phyloP scores from a whole-genome alignment of 2,113 vertebrate species.

The Rhizomys pruinosus region DNA sequence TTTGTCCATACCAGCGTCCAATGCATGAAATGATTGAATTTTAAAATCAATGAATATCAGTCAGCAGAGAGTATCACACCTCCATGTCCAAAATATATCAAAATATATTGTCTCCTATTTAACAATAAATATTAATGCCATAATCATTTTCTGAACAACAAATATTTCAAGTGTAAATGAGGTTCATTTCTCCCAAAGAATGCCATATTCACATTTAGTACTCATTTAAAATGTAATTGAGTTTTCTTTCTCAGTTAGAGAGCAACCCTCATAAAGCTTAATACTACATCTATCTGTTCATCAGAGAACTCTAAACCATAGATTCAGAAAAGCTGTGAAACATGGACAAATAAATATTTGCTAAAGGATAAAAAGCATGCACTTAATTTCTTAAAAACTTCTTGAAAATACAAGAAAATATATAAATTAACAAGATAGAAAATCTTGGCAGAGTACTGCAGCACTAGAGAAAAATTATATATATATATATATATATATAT shows the following conservation, averaged over 20 bases:
- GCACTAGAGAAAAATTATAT: background rate
- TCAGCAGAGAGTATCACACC: too few species aligned
- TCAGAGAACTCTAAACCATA: background rate
- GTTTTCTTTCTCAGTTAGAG: background rate
- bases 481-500: too few species aligned
- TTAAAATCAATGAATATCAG: too few species aligned
- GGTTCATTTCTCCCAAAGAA: background rate
- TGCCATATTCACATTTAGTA: background rate
- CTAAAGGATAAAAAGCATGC: background rate
- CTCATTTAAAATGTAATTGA: too few species aligned
- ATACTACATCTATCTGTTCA: background rate
- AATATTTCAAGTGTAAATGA: too few species aligned
- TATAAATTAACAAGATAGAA: background rate
- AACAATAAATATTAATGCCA: too few species aligned
- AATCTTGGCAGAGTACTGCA: too few species aligned
- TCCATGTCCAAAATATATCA: too few species aligned
- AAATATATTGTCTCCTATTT: too few species aligned
- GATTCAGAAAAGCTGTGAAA: background rate
- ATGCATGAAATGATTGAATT: too few species aligned
- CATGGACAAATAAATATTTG: background rate
- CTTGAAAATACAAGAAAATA: background rate
- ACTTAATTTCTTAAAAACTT: slow-evolving; percentile 18
- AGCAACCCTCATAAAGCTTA: background rate
- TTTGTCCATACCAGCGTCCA: too few species aligned
- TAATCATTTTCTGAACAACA: too few species aligned